These are phyloP conservation scores for Cheilinus undulatus DNA, from an alignment of 2,113 vertebrate genomes.

Conservation along the genomic window DNA sequence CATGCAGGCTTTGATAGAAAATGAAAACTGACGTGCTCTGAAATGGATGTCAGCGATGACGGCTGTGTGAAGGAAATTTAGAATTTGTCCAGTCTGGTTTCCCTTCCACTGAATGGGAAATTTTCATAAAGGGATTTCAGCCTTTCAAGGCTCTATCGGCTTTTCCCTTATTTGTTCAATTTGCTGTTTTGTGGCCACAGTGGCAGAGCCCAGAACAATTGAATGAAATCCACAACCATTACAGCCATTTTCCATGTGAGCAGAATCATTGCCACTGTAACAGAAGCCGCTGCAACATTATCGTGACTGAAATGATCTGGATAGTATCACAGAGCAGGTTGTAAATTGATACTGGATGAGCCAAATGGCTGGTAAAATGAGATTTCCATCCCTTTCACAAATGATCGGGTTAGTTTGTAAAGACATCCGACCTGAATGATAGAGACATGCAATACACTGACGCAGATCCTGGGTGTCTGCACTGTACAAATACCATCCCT, in stretches of 20 bases:
- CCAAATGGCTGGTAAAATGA: constrained; percentile 33
- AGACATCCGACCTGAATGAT: constrained; percentile 29
- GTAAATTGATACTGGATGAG: constrained; percentile 52
- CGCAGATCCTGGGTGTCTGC: constrained; percentile 11
- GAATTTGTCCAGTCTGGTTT: constrained; percentile 33
- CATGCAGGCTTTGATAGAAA: constrained; percentile 33
- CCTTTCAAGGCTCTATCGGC: constrained; percentile 19
- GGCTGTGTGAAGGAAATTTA: constrained; percentile 25
- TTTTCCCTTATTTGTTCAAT: constrained; percentile 49
- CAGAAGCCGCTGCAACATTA: constrained; percentile 28
- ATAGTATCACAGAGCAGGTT: constrained; percentile 32
- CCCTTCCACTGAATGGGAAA: constrained; percentile 18
- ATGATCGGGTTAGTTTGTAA: constrained; percentile 25
- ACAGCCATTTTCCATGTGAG: constrained; percentile 21
- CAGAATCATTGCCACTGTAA: constrained; percentile 13
- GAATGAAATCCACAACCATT: constrained; percentile 47
- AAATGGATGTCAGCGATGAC: constrained; percentile 44
- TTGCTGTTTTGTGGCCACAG: constrained; percentile 30
- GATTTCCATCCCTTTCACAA: constrained; percentile 27
- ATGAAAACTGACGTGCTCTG: constrained; percentile 45
- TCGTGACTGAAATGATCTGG: constrained; percentile 52
- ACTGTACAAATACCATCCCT: not conserved
- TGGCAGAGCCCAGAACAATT: not conserved
- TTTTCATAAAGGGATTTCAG: constrained; percentile 25
- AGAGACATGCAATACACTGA: not conserved